Conservation (phyloP, 2,113 vertebrate genomes). For the Daboia siamensis region DNA sequence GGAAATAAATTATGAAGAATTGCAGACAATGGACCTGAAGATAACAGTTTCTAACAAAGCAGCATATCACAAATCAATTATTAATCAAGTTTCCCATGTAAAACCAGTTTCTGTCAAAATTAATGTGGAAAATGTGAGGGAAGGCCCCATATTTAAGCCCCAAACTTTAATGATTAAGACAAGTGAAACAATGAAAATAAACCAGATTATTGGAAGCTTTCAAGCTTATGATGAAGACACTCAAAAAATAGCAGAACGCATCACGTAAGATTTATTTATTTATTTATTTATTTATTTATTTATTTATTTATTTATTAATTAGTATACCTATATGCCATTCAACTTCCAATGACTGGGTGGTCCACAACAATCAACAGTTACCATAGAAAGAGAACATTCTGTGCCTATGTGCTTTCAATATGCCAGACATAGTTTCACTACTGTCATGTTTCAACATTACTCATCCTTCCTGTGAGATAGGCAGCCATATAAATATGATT, state of each 20-base stretch:
- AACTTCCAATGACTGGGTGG: not conserved
- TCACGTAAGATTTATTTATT: conserved; percentile 61
- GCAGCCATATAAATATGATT: not conserved
- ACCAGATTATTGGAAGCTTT: conserved; percentile 67
- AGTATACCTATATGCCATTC: not conserved
- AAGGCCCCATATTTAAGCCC: conserved; percentile 69
- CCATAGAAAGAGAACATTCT: not conserved
- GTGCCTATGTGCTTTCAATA: not conserved
- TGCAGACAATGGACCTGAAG: conserved; percentile 61
- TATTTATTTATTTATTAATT: no score
- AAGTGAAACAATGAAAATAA: conserved; percentile 53
- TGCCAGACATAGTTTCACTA: not conserved
- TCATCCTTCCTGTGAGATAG: not conserved
- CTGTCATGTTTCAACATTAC: not conserved
- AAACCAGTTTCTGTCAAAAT: conserved; percentile 70
- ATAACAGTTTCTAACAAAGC: conserved; percentile 76
- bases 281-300: not conserved
- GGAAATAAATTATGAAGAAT: conserved; percentile 74
- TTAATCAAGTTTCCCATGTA: conserved; percentile 42
- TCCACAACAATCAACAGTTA: not conserved
- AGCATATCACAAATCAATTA: conserved; percentile 73
- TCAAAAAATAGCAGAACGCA: conserved; percentile 43
- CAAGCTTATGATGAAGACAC: conserved; percentile 71
- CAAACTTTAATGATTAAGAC: conserved; percentile 43
- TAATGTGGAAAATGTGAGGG: conserved; percentile 69